Evolutionary conservation across 2,113 vertebrate genomes (phyloP).

Genomic region (Lagenorhynchus albirostris): DNA sequence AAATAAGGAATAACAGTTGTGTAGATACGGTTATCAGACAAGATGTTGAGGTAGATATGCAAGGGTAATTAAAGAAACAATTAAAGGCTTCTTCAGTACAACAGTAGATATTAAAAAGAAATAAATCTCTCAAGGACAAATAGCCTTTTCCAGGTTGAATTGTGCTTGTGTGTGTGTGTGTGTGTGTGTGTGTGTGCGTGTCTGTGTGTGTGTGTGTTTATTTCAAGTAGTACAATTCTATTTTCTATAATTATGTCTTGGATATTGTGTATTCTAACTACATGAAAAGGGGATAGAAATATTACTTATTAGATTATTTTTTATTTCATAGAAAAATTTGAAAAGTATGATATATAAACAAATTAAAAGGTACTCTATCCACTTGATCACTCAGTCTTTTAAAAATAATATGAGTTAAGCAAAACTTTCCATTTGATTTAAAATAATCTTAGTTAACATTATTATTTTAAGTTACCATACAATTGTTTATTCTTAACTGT

Average conservation of each 20-base stretch:
- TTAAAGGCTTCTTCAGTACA: constrained; percentile 56
- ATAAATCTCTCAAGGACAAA: constrained; percentile 35
- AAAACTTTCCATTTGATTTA: constrained; percentile 1
- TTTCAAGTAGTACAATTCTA: background rate
- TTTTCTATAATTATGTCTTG: background rate
- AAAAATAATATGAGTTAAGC: background rate
- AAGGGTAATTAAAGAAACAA: constrained; percentile 69
- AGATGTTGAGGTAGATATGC: constrained; percentile 52
- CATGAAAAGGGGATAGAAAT: background rate
- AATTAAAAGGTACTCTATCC: background rate
- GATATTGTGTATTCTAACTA: background rate
- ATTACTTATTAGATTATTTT: background rate
- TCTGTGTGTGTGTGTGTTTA: background rate
- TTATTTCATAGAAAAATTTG: background rate
- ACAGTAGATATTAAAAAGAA: constrained; percentile 59
- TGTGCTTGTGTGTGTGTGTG: background rate
- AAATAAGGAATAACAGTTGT: constrained; percentile 37
- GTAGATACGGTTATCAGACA: constrained; percentile 64
- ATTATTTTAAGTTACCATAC: background rate
- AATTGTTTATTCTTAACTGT: background rate
- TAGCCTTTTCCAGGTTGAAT: constrained; percentile 7
- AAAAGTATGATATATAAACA: background rate
- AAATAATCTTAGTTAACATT: background rate
- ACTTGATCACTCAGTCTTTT: background rate
- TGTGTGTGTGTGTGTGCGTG: background rate